A percentile compares a stretch with the other conserved stretches of the same genome.
These are phyloP conservation scores for Mesorhabditis belari DNA, from an alignment of 2,888 invertebrate species.

Conservation along the genomic window DNA sequence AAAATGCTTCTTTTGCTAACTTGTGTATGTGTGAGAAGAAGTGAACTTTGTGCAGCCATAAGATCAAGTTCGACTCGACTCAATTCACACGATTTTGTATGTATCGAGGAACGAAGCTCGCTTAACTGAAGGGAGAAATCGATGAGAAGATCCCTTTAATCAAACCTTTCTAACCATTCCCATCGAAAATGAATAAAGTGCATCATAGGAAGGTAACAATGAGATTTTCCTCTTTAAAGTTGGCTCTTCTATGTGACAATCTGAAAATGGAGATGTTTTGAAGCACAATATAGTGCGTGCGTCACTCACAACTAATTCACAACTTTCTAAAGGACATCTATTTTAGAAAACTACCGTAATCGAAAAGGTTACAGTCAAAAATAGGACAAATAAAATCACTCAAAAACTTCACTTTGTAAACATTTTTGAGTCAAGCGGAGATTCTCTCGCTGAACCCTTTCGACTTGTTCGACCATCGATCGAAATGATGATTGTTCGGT, in stretches of 20 bases:
- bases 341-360: slow-evolving; percentile 11
- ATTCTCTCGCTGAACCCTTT: slow-evolving; percentile 47
- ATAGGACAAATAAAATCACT: not conserved
- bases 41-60: slow-evolving; percentile 39
- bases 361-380: slow-evolving; percentile 2
- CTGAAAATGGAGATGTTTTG: too few species aligned
- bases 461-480: slow-evolving; percentile 45
- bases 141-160: not conserved
- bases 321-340: too few species aligned
- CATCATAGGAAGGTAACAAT: slow-evolving; percentile 47
- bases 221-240: slow-evolving; percentile 32
- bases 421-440: slow-evolving; percentile 32
- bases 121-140: slow-evolving; percentile 19
- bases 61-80: slow-evolving; percentile 36
- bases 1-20: slow-evolving; percentile 6
- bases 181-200: slow-evolving; percentile 49
- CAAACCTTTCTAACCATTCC: slow-evolving; percentile 29
- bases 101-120: slow-evolving; percentile 27
- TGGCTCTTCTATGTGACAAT: slow-evolving; percentile 17
- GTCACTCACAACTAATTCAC: too few species aligned
- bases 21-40: slow-evolving; percentile 46
- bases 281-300: too few species aligned
- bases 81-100: slow-evolving; percentile 37
- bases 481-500: slow-evolving; percentile 40
- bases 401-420: slow-evolving; percentile 8